Conservation (phyloP, 2,113 vertebrate species). For the Osmerus mordax region DNA sequence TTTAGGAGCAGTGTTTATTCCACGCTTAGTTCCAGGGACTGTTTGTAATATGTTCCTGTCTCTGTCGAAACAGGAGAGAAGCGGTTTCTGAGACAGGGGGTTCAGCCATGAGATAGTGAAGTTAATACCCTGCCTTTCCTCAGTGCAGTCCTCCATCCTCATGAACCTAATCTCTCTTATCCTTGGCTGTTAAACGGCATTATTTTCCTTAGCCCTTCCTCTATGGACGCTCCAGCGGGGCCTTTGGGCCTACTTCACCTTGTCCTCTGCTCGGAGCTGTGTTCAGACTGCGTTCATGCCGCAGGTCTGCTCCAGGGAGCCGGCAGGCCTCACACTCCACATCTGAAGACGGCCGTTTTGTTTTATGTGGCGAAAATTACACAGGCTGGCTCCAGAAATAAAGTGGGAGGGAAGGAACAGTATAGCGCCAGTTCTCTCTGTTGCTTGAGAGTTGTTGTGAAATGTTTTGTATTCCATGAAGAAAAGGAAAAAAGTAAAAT, state of each 20-base stretch:
- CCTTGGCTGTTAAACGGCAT: conserved; percentile 4
- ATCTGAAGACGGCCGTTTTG: conserved; percentile 43
- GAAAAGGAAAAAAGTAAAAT: neutral
- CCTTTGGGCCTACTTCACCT: conserved; percentile 13
- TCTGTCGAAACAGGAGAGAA: conserved; percentile 19
- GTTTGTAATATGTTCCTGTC: conserved; percentile 55
- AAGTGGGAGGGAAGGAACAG: conserved; percentile 36
- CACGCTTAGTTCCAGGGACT: conserved; percentile 54
- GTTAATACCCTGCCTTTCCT: conserved; percentile 5
- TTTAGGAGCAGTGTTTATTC: conserved; percentile 59
- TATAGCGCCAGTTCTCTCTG: conserved; percentile 23
- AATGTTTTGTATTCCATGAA: too few relatives aligned
- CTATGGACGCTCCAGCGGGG: conserved; percentile 7
- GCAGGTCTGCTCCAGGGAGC: too few relatives aligned
- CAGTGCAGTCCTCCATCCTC: conserved; percentile 12
- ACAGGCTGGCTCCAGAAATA: conserved; percentile 40
- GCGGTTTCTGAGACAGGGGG: conserved; percentile 35
- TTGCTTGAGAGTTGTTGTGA: conserved; percentile 17
- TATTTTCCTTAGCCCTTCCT: neutral
- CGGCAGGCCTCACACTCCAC: neutral
- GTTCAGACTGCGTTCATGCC: conserved; percentile 16
- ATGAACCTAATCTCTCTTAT: conserved; percentile 17
- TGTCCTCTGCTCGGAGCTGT: neutral
- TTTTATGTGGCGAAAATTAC: conserved; percentile 50
- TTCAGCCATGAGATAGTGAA: conserved; percentile 47